Evolutionary conservation across 2,888 invertebrate genomes (phyloP), one percentile per base, ranked within the genome.

Genomic region (Epirrhoe tristata): DNA sequence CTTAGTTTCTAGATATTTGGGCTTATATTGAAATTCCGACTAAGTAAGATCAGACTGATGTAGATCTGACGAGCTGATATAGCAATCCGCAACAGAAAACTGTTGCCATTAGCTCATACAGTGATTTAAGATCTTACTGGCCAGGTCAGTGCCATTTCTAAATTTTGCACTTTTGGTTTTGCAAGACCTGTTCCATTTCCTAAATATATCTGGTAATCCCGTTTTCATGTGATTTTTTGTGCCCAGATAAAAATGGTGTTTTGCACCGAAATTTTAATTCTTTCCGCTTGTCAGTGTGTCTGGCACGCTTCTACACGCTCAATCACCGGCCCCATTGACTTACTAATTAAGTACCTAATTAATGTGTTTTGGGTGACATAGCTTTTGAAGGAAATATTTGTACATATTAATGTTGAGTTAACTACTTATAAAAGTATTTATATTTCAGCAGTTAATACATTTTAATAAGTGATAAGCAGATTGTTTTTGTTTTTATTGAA

Each of bases 1-100:
- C 60, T 24, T 64, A 68, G 64, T 55, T 67, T 85, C 75, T 88
- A 88, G 88, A 87, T 87, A 81, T 82, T 82, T 88, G 86, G 89
- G 87, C 85, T 88, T 85, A 73, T 78, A 80, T 66, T 76, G 67
- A 67, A 73, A 68, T 55, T 55, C 51, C 61, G 68, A 68, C 46
- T 65, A 52, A 59, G 17, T 68, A 8, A 60, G 34, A 48, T 61
- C 51, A 61, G 36, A 24, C 24, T 24, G 24, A 59, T 57, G 17
- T 24, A 53, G 6, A 39, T 55, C 34, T 59, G 63, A 57, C 39
- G 31, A 57, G 39, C 62, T 54, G 16, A 24, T 24, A 51, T 54
- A 50, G 17, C 43, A 58, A 59, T 50, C 36, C 31, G 46, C 63
- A 53, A 52, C 59, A 36, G 32, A 57, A 50, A 8, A 46, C 57